Evolutionary conservation across 1,140 invertebrate species (phyloP).

Genomic region (Aculops lycopersici): DNA sequence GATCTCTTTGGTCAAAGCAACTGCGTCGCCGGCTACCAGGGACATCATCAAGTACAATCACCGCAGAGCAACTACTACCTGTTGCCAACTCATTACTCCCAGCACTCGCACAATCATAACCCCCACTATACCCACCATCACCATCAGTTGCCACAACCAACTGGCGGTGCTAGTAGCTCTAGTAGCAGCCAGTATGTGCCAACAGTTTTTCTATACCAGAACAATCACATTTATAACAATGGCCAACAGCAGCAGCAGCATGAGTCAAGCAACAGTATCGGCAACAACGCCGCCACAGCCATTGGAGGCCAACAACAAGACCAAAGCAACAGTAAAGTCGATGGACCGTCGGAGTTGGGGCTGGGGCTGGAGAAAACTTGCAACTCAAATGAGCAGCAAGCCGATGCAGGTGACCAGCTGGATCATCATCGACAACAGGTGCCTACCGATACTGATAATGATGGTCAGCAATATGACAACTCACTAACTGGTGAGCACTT

Average conservation of each 20-base stretch:
- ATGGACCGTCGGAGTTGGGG: no score
- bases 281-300: background rate
- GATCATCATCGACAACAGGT: no score
- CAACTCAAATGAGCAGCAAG: no score
- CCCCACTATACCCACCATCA: background rate
- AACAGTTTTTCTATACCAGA: no score
- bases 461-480: no score
- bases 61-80: background rate
- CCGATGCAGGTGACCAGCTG: no score
- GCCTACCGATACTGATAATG: no score
- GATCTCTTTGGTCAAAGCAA: no score
- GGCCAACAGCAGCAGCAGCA: no score
- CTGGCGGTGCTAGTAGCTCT: background rate
- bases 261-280: background rate
- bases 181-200: background rate
- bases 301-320: background rate
- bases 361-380: no score
- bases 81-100: background rate
- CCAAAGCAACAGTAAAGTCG: background rate
- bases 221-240: background rate
- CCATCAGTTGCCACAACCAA: background rate
- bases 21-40: no score
- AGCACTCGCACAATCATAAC: background rate
- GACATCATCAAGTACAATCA: background rate
- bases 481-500: no score